phyloP scores from a whole-genome alignment of 2,113 vertebrate species.

The Phylloscopus trochilus region DNA sequence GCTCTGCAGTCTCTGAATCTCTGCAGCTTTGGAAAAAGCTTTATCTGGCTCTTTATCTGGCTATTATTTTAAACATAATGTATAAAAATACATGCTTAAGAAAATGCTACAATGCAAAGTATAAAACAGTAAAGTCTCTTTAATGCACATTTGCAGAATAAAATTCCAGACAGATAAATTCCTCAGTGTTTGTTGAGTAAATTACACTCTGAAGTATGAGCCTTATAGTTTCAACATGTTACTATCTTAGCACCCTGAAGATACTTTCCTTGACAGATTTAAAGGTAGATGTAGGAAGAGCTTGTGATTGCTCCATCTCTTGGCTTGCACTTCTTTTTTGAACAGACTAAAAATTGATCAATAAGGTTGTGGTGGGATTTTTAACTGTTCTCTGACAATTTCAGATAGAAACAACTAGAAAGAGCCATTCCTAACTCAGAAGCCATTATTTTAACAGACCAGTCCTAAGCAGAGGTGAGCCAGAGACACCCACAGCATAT shows the following conservation, averaged over 20 bases:
- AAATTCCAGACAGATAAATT: background rate
- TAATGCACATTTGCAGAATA: background rate
- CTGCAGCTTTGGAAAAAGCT: background rate
- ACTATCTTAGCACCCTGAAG: background rate
- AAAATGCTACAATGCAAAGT: background rate
- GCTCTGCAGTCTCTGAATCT: background rate
- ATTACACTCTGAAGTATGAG: background rate
- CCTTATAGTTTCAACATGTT: background rate
- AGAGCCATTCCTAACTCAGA: background rate
- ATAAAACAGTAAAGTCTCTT: background rate
- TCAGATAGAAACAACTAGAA: background rate
- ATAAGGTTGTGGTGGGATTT: background rate
- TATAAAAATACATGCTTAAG: background rate
- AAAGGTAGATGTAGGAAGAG: background rate
- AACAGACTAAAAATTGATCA: background rate
- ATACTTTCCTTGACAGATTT: background rate
- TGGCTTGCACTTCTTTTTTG: background rate
- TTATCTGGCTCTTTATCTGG: background rate
- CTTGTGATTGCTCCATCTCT: background rate
- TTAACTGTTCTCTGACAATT: background rate
- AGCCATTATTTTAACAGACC: background rate
- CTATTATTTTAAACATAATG: background rate
- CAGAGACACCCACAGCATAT: background rate
- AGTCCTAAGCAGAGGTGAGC: background rate
- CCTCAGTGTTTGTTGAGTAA: background rate